Percentiles rank a stretch among this genome's conserved stretches.
Evolutionary conservation across 1,140 invertebrate genomes (phyloP).

Genomic region (Chionoecetes opilio): DNA sequence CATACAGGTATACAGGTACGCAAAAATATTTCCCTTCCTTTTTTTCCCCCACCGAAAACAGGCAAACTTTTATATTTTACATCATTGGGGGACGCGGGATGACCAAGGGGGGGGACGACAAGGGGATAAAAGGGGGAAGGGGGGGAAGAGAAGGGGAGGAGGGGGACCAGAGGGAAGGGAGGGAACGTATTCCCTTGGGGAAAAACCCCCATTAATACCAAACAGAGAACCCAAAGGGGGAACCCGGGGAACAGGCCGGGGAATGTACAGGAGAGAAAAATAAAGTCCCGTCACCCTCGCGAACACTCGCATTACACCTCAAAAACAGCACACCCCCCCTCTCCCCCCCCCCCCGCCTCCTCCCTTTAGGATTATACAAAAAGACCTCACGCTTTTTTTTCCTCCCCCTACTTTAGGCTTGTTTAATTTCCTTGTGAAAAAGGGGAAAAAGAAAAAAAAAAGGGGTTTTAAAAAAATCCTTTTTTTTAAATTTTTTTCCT

Average conservation of each 20-base stretch:
- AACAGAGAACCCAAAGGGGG: background rate
- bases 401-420: background rate
- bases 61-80: background rate
- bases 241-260: background rate
- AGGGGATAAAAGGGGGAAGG: no score
- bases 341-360: no score
- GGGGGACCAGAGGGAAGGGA: no score
- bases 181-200: background rate
- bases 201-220: background rate
- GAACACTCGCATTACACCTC: no score
- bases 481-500: no score
- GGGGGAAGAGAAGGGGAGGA: no score
- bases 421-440: no score
- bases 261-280: background rate
- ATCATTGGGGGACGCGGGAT: background rate
- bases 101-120: no score
- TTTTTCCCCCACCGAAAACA: background rate
- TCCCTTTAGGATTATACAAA: no score
- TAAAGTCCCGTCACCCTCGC: background rate
- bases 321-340: no score
- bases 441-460: no score
- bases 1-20: no score
- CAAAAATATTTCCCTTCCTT: background rate
- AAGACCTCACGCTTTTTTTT: background rate
- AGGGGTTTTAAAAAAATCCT: background rate